phyloP scores from a whole-genome alignment of 2,797 vertebrate species.

The Pelochelys cantorii region DNA sequence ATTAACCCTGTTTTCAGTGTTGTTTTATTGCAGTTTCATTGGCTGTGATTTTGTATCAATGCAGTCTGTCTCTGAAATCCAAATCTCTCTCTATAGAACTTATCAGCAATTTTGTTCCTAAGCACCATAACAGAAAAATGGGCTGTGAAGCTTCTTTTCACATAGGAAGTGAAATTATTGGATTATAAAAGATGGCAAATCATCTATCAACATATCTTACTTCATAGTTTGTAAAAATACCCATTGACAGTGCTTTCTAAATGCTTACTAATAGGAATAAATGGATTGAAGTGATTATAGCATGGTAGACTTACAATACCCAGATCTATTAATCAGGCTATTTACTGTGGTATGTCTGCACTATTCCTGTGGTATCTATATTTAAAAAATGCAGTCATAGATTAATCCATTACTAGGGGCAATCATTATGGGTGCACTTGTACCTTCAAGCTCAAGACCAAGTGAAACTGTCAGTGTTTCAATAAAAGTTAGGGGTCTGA shows the following conservation, averaged over 20 bases:
- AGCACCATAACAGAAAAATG: neutral
- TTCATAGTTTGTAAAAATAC: neutral
- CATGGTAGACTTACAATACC: too few species aligned
- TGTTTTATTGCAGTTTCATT: too few species aligned
- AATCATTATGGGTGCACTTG: neutral
- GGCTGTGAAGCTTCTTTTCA: neutral
- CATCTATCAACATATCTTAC: too few species aligned
- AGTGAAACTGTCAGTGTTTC: too few species aligned
- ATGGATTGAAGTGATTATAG: neutral
- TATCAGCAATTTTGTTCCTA: neutral
- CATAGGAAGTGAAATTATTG: neutral
- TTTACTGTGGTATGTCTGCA: neutral
- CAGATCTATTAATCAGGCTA: neutral
- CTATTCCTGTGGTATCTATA: accelerated
- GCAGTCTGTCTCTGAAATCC: too few species aligned
- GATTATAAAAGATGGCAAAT: neutral
- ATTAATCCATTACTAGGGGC: slow-evolving; percentile 16
- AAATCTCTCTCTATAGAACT: too few species aligned
- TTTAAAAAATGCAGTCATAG: accelerated
- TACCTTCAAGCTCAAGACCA: too few species aligned
- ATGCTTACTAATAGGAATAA: accelerated
- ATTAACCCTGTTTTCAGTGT: too few species aligned
- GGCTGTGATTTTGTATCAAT: too few species aligned
- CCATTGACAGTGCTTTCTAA: neutral
- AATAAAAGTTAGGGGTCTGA: too few species aligned